A percentile compares a stretch with the other conserved stretches of the same genome.
These are phyloP conservation scores for Drosophila oshimai DNA, from an alignment of 1,140 invertebrate genomes.

Conservation along the genomic window DNA sequence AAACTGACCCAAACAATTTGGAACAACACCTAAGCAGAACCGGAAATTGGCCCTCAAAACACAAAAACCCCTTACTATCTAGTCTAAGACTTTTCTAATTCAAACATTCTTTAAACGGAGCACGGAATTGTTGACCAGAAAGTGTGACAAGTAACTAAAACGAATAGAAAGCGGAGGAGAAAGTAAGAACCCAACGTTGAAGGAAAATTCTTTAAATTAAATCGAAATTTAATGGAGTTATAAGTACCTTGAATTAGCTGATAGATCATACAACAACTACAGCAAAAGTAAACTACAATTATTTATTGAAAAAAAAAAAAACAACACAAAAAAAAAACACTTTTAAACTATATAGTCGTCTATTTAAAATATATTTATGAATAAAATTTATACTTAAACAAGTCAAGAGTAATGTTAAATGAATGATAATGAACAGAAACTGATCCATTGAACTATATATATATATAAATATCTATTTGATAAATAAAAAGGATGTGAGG, in stretches of 20 bases:
- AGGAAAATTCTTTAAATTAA: conserved; percentile 31
- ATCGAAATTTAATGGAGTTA: conserved; percentile 73
- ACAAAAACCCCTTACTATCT: not conserved
- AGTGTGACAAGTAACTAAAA: conserved; percentile 37
- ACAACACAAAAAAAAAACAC: conserved; percentile 8
- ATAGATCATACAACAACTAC: conserved; percentile 56
- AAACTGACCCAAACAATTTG: conserved; percentile 61
- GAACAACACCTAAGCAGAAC: conserved; percentile 4
- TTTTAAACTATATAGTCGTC: conserved; percentile 39
- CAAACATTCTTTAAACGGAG: conserved; percentile 43
- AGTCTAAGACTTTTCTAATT: conserved; percentile 14
- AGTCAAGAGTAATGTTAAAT: conserved; percentile 32
- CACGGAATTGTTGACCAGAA: conserved; percentile 65
- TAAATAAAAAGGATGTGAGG: conserved; percentile 19
- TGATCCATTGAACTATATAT: conserved; percentile 80
- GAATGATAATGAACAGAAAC: conserved; percentile 35
- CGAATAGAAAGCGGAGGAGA: not conserved
- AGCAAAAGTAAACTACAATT: conserved; percentile 41
- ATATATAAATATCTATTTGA: conserved; percentile 51
- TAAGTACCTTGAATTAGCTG: conserved; percentile 82
- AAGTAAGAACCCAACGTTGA: conserved; percentile 54
- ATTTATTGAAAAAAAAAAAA: conserved; percentile 43
- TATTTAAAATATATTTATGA: conserved; percentile 27
- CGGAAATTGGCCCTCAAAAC: conserved; percentile 48
- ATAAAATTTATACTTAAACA: conserved; percentile 51